Evolutionary conservation across 1,140 invertebrate species (phyloP).

Genomic region (Vollenhovia emeryi): DNA sequence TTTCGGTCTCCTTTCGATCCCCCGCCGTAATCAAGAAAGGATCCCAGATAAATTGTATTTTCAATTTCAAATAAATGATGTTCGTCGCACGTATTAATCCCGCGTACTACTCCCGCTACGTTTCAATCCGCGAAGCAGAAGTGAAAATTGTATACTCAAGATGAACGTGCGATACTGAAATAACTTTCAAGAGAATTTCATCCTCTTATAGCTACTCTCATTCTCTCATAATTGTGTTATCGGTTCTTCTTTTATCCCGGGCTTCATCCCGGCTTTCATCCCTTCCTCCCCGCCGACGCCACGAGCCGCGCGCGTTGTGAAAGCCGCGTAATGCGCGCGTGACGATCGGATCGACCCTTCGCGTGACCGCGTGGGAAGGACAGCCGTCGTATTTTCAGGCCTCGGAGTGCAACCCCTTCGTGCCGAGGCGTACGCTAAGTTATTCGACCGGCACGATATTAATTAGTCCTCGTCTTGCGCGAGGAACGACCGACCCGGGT

Average conservation of each 20-base stretch:
- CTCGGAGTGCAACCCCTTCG: conserved; percentile 15
- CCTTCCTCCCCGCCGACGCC: background rate
- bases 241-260: background rate
- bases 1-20: background rate
- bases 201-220: background rate
- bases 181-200: background rate
- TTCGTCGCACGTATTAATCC: background rate
- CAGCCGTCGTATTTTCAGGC: conserved; percentile 40
- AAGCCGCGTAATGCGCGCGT: conserved; percentile 36
- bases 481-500: background rate
- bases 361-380: conserved; percentile 32
- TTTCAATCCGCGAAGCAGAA: background rate
- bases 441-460: conserved; percentile 56
- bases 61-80: background rate
- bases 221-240: conserved; percentile 9
- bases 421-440: conserved; percentile 40
- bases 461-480: conserved; percentile 57
- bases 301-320: background rate
- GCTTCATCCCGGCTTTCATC: background rate
- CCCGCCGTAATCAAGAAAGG: background rate
- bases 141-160: background rate
- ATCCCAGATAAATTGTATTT: background rate
- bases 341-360: conserved; percentile 26
- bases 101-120: no score
- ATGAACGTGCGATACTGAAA: background rate